A percentile compares a stretch with the other conserved stretches of the same genome.
These are phyloP conservation scores for Acrobasis repandana DNA, from an alignment of 2,888 invertebrate species.

Conservation along the genomic window DNA sequence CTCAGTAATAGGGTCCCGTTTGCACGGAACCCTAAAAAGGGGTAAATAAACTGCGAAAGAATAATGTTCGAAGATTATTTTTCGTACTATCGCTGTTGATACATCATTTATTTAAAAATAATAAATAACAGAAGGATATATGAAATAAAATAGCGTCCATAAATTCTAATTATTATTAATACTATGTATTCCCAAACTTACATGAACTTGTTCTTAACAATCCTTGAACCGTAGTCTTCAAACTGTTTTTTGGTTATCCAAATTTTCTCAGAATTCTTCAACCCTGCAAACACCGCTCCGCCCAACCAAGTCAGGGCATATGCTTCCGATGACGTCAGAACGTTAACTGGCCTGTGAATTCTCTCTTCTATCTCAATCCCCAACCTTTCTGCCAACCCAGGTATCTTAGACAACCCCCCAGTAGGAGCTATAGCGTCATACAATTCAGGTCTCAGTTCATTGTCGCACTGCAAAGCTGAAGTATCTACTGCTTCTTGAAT, in stretches of 20 bases:
- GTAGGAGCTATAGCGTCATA: slow-evolving; percentile 52
- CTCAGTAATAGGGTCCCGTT: too few species aligned
- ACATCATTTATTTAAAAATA: too few species aligned
- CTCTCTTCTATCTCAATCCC: slow-evolving; percentile 45
- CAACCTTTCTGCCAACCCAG: slow-evolving; percentile 55
- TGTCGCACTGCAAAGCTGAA: slow-evolving; percentile 55
- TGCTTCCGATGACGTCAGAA: slow-evolving; percentile 51
- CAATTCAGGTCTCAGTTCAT: slow-evolving; percentile 48
- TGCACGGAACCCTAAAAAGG: too few species aligned
- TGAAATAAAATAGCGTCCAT: not conserved
- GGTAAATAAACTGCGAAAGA: too few species aligned
- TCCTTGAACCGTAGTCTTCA: slow-evolving; percentile 61
- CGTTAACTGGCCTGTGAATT: slow-evolving; percentile 39
- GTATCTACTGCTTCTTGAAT: slow-evolving; percentile 50
- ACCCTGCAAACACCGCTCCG: slow-evolving; percentile 63
- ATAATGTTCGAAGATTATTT: too few species aligned
- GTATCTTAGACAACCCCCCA: slow-evolving; percentile 57
- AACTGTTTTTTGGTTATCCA: slow-evolving; percentile 62
- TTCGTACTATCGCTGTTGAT: too few species aligned
- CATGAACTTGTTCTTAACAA: slow-evolving; percentile 60
- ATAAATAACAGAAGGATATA: not conserved
- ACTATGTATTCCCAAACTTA: slow-evolving; percentile 24
- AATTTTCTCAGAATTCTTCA: slow-evolving; percentile 48
- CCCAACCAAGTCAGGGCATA: slow-evolving; percentile 64
- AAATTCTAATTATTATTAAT: not conserved